Evolutionary conservation across 2,888 invertebrate genomes (phyloP).

Genomic region (Macropis europaea): DNA sequence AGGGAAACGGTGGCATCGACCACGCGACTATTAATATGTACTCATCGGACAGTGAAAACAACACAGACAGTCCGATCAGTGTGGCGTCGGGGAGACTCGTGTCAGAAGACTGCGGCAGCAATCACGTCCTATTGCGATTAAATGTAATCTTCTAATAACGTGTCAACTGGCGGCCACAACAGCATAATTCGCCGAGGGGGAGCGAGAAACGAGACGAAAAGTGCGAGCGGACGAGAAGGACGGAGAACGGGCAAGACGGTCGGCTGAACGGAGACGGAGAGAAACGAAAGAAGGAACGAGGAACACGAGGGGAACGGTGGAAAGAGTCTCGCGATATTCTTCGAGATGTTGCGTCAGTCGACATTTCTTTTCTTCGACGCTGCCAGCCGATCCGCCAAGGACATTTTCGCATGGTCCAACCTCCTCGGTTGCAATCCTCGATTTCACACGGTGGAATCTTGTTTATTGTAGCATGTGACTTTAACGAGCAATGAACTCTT

Average conservation of each 20-base stretch:
- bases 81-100: constrained; percentile 28
- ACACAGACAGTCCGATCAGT: constrained; percentile 30
- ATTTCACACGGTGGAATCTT: constrained; percentile 18
- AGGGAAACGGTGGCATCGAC: constrained; percentile 25
- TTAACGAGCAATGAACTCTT: not conserved
- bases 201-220: constrained; percentile 29
- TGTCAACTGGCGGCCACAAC: constrained; percentile 63
- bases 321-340: constrained; percentile 60
- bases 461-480: not conserved
- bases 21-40: not conserved
- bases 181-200: constrained; percentile 61
- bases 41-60: constrained; percentile 30
- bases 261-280: constrained; percentile 1
- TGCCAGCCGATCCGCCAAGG: constrained; percentile 44
- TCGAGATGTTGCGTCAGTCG: constrained; percentile 61
- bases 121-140: constrained; percentile 67
- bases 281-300: not conserved
- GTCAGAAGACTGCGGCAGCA: constrained; percentile 56
- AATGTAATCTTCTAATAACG: constrained; percentile 73
- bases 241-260: constrained; percentile 1
- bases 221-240: not conserved
- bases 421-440: not conserved
- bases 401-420: not conserved
- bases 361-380: constrained; percentile 49
- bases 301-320: not conserved